These are phyloP conservation scores for Ceratotherium simum DNA, from an alignment of 2,113 vertebrate genomes.

Conservation along the genomic window DNA sequence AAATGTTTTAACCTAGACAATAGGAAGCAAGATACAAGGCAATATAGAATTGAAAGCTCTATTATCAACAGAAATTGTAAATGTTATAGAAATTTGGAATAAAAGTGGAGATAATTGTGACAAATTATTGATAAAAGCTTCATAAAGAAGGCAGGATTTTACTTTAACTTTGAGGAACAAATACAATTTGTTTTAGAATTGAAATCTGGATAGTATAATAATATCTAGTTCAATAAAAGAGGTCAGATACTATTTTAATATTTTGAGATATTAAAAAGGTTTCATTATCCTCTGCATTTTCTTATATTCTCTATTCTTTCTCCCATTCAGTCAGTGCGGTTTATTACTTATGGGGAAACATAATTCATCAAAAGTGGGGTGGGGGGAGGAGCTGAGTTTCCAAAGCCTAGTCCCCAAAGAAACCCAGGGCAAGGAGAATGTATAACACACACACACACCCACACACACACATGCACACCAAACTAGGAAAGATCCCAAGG, in stretches of 20 bases:
- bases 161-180: conserved; percentile 48
- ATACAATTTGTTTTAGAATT: conserved; percentile 35
- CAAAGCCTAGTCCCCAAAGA: not conserved
- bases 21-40: conserved; percentile 29
- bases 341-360: not conserved
- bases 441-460: not conserved
- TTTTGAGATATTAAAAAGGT: conserved; percentile 41
- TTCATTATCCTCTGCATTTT: not conserved
- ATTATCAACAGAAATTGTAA: conserved; percentile 47
- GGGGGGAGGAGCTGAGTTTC: not conserved
- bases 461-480: not conserved
- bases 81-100: conserved; percentile 42
- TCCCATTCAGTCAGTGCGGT: not conserved
- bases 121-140: conserved; percentile 63
- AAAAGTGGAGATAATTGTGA: conserved; percentile 9
- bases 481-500: not conserved
- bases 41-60: conserved; percentile 46
- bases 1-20: conserved; percentile 60
- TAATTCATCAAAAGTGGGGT: not conserved
- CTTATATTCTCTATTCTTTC: not conserved
- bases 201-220: conserved; percentile 30
- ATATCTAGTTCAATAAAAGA: conserved; percentile 37
- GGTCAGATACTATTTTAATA: conserved; percentile 32
- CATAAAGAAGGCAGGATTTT: conserved; percentile 19
- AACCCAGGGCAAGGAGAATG: not conserved